Percentiles rank a stretch among this genome's conserved stretches.
phyloP scores from a whole-genome alignment of 2,797 vertebrate genomes.

The Vireo griseus region DNA sequence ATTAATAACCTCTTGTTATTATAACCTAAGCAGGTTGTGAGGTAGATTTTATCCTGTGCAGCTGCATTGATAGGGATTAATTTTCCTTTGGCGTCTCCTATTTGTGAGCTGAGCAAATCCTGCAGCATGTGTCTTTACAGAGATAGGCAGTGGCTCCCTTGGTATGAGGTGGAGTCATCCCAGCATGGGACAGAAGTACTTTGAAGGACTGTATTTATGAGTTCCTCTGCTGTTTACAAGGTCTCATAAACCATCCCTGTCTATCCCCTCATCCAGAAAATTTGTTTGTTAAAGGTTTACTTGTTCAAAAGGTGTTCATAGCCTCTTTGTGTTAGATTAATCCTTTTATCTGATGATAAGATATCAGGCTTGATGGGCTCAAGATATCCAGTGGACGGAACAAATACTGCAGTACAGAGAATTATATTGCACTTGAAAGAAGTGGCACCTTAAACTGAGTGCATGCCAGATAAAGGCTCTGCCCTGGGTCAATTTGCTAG shows the following conservation, averaged over 20 bases:
- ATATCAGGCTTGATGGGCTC: neutral
- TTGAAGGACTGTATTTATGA: neutral
- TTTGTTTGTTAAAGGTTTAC: constrained; percentile 11
- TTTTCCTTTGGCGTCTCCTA: neutral
- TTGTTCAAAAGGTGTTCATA: neutral
- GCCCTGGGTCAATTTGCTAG: neutral
- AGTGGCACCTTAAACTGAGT: neutral
- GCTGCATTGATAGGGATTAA: neutral
- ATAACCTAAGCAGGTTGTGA: neutral
- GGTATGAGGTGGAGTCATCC: neutral
- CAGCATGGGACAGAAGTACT: neutral
- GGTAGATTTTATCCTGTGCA: constrained; percentile 35
- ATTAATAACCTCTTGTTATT: constrained; percentile 4
- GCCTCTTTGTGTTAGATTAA: constrained; percentile 2
- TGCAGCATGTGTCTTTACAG: neutral
- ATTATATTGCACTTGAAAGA: constrained; percentile 10
- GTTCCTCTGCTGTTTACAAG: neutral
- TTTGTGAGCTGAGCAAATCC: neutral
- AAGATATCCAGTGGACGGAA: neutral
- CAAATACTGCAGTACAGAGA: neutral
- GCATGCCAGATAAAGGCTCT: neutral
- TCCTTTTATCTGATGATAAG: constrained; percentile 36
- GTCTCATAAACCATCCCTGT: neutral
- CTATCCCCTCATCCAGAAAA: neutral
- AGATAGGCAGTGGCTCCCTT: neutral